Conservation (phyloP, 2,113 vertebrate species). For the Mellivora capensis region DNA sequence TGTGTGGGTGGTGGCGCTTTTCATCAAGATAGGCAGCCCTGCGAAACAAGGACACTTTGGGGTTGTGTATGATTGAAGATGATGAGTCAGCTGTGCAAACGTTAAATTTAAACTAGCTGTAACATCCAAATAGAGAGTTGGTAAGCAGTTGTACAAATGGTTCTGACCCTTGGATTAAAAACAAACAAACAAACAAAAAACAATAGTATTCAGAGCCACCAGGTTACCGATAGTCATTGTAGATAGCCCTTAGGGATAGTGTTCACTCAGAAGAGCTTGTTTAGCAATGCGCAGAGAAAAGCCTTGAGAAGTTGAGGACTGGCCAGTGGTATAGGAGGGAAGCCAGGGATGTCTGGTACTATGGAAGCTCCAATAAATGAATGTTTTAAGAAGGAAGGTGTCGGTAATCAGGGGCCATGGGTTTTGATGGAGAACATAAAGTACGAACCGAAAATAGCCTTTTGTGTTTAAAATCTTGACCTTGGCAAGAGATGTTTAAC, state of each 20-base stretch:
- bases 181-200: background rate
- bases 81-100: background rate
- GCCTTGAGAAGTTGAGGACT: background rate
- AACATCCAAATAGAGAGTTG: background rate
- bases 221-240: background rate
- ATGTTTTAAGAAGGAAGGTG: background rate
- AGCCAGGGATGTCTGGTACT: background rate
- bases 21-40: background rate
- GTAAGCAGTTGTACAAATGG: background rate
- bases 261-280: background rate
- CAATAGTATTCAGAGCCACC: background rate
- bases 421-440: background rate
- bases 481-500: background rate
- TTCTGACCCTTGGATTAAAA: background rate
- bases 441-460: background rate
- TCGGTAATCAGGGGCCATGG: background rate
- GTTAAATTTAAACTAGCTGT: background rate
- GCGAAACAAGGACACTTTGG: background rate
- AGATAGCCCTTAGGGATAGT: background rate
- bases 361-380: background rate
- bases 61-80: background rate
- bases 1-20: background rate
- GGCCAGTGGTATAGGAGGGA: background rate
- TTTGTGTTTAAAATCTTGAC: constrained; percentile 35
- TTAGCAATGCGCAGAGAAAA: background rate